phyloP scores from a whole-genome alignment of 2,888 invertebrate species.

The Calameuta pallipes region DNA sequence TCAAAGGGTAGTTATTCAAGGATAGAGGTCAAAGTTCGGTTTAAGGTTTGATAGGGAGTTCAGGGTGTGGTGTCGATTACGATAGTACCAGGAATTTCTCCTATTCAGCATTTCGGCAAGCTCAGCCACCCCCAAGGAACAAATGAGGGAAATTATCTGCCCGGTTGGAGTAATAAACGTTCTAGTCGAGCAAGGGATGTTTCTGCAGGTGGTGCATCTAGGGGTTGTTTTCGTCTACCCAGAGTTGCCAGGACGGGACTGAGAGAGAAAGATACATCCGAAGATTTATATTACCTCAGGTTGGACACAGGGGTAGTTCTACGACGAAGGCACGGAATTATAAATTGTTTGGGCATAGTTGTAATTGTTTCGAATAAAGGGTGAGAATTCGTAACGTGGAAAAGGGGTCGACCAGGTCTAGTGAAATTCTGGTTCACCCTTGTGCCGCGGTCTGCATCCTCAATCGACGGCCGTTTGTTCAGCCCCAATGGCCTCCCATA shows the following conservation, averaged over 20 bases:
- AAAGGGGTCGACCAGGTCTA: neutral
- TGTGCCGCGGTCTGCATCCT: conserved; percentile 14
- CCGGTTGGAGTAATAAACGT: conserved; percentile 58
- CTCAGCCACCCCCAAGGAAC: conserved; percentile 32
- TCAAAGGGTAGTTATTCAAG: neutral
- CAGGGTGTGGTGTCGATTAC: neutral
- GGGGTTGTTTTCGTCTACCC: neutral
- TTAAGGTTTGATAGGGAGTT: neutral
- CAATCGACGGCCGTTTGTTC: conserved; percentile 19
- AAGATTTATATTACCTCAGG: neutral
- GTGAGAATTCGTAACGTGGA: conserved; percentile 10
- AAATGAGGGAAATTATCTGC: conserved; percentile 59
- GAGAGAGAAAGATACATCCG: conserved; percentile 25
- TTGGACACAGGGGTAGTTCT: neutral
- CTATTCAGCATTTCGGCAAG: neutral
- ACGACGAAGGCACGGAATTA: conserved; percentile 42
- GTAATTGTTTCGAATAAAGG: conserved; percentile 50
- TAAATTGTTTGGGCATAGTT: conserved; percentile 60
- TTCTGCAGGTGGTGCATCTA: neutral
- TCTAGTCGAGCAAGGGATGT: conserved; percentile 36
- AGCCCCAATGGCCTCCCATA: neutral
- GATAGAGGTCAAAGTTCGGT: neutral
- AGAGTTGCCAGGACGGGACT: conserved; percentile 22
- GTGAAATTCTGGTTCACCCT: neutral
- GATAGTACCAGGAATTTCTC: neutral